Evolutionary conservation across 2,888 invertebrate genomes (phyloP), one percentile per base, ranked within the genome.

Genomic region (Oligia latruncula): DNA sequence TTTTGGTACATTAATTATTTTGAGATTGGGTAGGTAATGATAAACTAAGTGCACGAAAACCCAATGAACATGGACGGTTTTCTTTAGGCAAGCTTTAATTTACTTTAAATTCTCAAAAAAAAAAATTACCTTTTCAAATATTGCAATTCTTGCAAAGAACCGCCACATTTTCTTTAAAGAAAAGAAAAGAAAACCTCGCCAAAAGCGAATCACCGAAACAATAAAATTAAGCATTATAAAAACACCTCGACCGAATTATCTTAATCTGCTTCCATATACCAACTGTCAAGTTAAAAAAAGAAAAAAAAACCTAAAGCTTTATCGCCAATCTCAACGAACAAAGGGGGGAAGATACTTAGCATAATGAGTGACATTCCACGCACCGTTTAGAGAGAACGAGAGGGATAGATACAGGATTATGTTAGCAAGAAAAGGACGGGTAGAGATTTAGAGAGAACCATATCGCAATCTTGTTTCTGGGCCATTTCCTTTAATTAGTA

Each of bases 401-500:
- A 95, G 3, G 72, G 88, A 3, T 9, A 13, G 81, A 93, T 87
- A 0, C 2, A 40, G 13, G 9, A 46, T 3, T 4, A 0, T 0
- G 0, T 0, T 29, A 4, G 91, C 73, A 55, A 49, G 93, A 95
- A 64, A 74, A 90, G 75, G 95, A 94, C 0, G 78, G 92, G 5
- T 60, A 83, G 83, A 89, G 90, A 90, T 94, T 94, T 93, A 92
- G 92, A 92, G 95, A 95, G 95, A 95, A 97, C 97, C 97, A 97
- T 97, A 96, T 96, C 96, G 95, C 97, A 97, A 97, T 97, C 97
- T 97, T 97, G 97, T 97, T 97, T 97, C 97, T 96, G 92, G 96
- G 92, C 97, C 97, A 97, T 97, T 97, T 96, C 95, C 95, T 95
- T 97, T 97, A 97, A 97, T 97, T 97, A 97, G 97, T 95, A 92